These are phyloP conservation scores for Micronycteris hirsuta DNA, from an alignment of 2,113 vertebrate species.

Conservation along the genomic window DNA sequence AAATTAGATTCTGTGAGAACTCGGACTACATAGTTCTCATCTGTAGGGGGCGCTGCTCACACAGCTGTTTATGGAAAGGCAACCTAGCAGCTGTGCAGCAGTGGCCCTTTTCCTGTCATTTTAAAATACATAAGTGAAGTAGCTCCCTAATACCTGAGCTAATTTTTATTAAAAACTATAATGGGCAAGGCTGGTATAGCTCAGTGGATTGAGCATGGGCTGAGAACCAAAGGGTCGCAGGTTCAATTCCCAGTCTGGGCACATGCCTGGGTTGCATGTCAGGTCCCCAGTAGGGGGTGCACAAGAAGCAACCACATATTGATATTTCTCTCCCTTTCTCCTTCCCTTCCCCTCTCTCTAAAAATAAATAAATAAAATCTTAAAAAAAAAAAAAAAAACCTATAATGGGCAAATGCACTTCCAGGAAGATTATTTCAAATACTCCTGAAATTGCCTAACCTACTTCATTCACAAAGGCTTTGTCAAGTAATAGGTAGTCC, in stretches of 20 bases:
- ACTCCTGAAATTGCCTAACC: neutral
- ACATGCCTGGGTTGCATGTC: too few relatives aligned
- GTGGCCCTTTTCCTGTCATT: neutral
- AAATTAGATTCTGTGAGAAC: neutral
- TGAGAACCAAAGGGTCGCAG: too few relatives aligned
- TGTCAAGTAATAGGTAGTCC: neutral
- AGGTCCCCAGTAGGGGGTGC: too few relatives aligned
- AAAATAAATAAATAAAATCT: too few relatives aligned
- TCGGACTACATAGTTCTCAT: neutral
- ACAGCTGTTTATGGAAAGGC: accelerated
- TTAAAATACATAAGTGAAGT: neutral
- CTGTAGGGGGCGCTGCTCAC: neutral
- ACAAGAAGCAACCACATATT: too few relatives aligned
- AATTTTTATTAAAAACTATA: neutral
- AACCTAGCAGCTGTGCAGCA: neutral
- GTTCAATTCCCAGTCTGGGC: too few relatives aligned
- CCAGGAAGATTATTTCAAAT: neutral
- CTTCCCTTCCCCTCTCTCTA: too few relatives aligned
- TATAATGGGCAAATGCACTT: neutral
- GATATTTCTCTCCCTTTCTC: too few relatives aligned
- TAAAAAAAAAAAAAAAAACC: neutral
- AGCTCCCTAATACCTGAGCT: neutral
- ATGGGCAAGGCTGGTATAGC: neutral
- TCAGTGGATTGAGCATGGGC: too few relatives aligned
- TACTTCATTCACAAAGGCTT: neutral